Conservation (phyloP, 2,113 vertebrate species). For the Nicator chloris region DNA sequence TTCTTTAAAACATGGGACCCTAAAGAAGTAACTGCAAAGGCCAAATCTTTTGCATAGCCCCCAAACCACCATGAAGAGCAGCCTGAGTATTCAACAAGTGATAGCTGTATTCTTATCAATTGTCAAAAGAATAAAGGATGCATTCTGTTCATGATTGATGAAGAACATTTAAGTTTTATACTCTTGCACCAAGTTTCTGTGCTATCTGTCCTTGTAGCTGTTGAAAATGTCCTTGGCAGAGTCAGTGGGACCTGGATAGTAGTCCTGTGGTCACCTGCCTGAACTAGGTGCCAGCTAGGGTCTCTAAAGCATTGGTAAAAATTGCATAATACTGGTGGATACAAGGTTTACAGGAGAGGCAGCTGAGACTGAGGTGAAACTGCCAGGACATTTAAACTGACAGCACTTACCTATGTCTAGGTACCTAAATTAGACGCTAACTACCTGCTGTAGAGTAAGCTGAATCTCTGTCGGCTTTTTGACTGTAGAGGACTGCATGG, state of each 20-base stretch:
- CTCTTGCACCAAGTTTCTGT: neutral
- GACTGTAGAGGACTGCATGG: neutral
- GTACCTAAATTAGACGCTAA: neutral
- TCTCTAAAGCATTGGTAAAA: neutral
- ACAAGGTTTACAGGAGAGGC: neutral
- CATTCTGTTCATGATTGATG: neutral
- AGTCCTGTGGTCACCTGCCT: neutral
- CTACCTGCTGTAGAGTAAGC: neutral
- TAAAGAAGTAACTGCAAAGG: neutral
- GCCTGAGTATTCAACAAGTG: neutral
- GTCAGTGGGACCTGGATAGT: neutral
- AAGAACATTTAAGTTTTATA: neutral
- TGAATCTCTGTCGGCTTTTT: neutral
- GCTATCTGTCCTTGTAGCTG: rapidly evolving
- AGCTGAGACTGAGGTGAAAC: neutral
- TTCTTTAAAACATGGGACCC: neutral
- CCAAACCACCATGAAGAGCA: neutral
- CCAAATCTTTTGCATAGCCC: neutral
- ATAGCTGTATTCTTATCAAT: neutral
- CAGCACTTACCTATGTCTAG: neutral
- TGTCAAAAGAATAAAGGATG: neutral
- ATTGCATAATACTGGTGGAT: neutral
- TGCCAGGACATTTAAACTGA: neutral
- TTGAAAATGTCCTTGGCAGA: neutral
- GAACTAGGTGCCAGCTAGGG: neutral